Percentiles rank a stretch among this genome's conserved stretches.
Evolutionary conservation across 2,888 invertebrate genomes (phyloP).

Genomic region (Cancer borealis): DNA sequence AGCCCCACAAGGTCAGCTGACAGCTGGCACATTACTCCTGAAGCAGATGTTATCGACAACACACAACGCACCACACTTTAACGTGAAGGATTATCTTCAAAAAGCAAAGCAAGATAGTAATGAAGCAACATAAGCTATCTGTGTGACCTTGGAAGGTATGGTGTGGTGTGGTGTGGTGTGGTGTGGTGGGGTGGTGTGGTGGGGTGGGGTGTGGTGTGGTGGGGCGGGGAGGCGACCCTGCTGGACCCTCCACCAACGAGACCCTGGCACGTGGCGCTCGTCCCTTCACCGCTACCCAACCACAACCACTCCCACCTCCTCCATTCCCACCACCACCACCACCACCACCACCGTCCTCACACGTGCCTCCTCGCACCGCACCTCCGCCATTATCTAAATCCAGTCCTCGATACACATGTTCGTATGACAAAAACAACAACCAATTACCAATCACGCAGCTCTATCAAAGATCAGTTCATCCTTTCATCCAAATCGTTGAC

Average conservation of each 20-base stretch:
- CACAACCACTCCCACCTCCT: background rate
- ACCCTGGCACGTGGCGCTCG: background rate
- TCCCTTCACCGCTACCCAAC: background rate
- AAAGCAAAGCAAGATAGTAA: background rate
- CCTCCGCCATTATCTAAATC: background rate
- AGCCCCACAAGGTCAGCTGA: background rate
- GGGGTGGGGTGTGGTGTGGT: background rate
- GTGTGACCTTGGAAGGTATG: background rate
- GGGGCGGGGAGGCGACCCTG: background rate
- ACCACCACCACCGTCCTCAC: background rate
- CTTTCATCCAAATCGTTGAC: background rate
- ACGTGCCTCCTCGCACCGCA: background rate
- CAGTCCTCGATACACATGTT: background rate
- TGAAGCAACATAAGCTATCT: background rate
- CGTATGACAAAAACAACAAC: background rate
- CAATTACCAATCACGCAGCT: background rate
- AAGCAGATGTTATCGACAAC: background rate
- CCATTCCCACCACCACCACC: background rate
- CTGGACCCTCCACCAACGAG: background rate
- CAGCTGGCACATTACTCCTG: background rate
- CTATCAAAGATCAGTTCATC: background rate
- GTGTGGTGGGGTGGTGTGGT: too few relatives aligned
- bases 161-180: background rate
- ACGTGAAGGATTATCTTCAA: background rate
- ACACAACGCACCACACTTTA: background rate